Evolutionary conservation across 2,797 vertebrate genomes (phyloP).

Genomic region (Characodon lateralis): DNA sequence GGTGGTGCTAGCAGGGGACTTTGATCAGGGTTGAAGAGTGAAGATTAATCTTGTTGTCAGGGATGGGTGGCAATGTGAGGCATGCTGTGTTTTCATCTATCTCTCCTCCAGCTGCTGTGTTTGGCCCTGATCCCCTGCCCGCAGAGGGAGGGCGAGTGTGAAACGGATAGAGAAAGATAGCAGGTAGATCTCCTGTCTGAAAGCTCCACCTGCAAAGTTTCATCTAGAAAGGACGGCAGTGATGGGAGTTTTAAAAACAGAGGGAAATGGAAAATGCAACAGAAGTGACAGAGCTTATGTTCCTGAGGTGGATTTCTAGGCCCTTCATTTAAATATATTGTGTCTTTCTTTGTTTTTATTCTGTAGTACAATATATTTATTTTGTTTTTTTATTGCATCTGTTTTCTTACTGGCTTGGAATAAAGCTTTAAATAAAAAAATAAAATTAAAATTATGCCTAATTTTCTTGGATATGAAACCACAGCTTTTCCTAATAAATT

Average conservation of each 20-base stretch:
- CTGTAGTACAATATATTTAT: no score
- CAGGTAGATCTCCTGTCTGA: constrained; percentile 35
- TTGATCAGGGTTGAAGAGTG: constrained; percentile 61
- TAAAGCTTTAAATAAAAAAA: no score
- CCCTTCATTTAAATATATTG: not conserved
- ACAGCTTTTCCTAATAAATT: not conserved
- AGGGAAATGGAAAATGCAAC: constrained; percentile 9
- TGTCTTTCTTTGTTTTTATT: not conserved
- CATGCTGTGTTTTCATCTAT: constrained; percentile 55
- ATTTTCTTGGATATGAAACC: not conserved
- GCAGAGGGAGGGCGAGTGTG: constrained; percentile 2
- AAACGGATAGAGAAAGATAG: constrained; percentile 39
- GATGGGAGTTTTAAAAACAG: not conserved
- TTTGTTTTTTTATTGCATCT: no score
- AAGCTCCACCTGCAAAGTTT: constrained; percentile 24
- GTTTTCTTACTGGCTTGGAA: no score
- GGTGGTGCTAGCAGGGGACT: constrained; percentile 38
- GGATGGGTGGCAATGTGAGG: constrained; percentile 52
- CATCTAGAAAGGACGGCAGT: not conserved
- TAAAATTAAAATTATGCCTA: not conserved
- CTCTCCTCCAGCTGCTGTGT: constrained; percentile 42
- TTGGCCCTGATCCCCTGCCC: constrained; percentile 40
- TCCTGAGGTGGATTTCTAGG: constrained; percentile 7
- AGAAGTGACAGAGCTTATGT: not conserved
- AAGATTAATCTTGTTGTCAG: constrained; percentile 71